Evolutionary conservation across 2,888 invertebrate genomes (phyloP).

Genomic region (Hypselothyrea guttata): DNA sequence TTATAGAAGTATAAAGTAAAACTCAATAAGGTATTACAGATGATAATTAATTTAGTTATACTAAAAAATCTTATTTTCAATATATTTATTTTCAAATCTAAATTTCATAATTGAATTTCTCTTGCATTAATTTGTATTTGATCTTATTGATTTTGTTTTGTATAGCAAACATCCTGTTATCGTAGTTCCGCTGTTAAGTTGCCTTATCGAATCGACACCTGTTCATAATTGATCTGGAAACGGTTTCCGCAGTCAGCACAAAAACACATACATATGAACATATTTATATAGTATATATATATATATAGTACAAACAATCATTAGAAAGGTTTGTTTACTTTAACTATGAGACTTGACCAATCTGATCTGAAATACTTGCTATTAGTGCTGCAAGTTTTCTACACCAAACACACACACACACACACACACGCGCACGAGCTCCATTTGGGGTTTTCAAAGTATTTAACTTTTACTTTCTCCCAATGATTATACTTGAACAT

Average conservation of each 20-base stretch:
- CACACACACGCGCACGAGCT: too few relatives aligned
- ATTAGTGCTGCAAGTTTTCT: conserved; percentile 11
- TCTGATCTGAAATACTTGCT: conserved; percentile 2
- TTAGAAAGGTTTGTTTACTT: conserved; percentile 12
- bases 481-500: conserved; percentile 28
- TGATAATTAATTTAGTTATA: too few relatives aligned
- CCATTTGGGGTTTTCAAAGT: conserved; percentile 12
- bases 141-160: too few relatives aligned
- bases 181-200: neutral
- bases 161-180: too few relatives aligned
- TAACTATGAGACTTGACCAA: conserved; percentile 7
- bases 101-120: too few relatives aligned
- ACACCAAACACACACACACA: conserved; percentile 5
- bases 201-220: conserved; percentile 25
- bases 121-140: too few relatives aligned
- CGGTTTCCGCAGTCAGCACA: conserved; percentile 1
- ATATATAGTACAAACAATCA: neutral
- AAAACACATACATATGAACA: neutral
- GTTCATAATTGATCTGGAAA: conserved; percentile 10
- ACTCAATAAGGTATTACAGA: too few relatives aligned
- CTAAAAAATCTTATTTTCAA: too few relatives aligned
- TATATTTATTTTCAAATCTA: too few relatives aligned
- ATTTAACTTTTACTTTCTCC: conserved; percentile 51
- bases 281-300: too few relatives aligned
- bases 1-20: too few relatives aligned